Base-by-base conservation (phyloP, 2,888 invertebrate species). In the Clitarchus hookeri region DNA sequence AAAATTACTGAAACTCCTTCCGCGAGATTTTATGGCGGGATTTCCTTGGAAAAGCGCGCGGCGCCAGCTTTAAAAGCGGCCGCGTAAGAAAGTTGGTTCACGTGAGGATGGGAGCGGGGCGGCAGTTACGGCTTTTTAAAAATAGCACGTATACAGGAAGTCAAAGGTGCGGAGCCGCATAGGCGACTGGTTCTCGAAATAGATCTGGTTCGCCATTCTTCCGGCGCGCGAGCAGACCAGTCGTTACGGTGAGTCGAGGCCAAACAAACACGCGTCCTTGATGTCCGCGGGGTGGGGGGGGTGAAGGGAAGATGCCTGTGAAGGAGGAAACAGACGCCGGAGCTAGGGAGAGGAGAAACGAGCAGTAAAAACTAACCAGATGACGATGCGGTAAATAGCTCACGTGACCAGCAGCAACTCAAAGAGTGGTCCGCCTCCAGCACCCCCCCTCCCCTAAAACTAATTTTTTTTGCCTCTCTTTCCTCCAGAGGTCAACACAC, bases 211-310 rank as follows among this genome's bases (percentile, higher is more conserved):
- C 65, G 65, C 65, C 65, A 65, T 65, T 65, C 65, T 65, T 65
- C 23, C 65, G 65, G 23, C 65, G 65, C 65, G 0, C 65, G 65
- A n/a, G 23, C 65, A n/a, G 65, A 65, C 65, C 65, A 65, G 65
- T 65, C 65, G 65, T 65, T 65, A 65, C 16, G 11, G 19, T 3
- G 65, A 19, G 65, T 65, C 65, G 65, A 65, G 65, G 65, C 65
- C 65, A 65, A 65, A 65, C 65, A 65, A 65, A 65, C 65, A 65
- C 65, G 65, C 65, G 65, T 65, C 65, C 65, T 65, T 65, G 65
- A 6, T 23, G 0, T 6, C 11, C 23, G 65, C 23, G 0, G n/a
- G 65, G 65, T 8, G 65, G n/a, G 65, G 65, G 65, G 23, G 65
- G 65, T 3, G 53, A 19, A 19, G 65, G 65, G 65, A 36, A 65